phyloP scores from a whole-genome alignment of 1,140 invertebrate genomes.

The Neoseiulus cucumeris region DNA sequence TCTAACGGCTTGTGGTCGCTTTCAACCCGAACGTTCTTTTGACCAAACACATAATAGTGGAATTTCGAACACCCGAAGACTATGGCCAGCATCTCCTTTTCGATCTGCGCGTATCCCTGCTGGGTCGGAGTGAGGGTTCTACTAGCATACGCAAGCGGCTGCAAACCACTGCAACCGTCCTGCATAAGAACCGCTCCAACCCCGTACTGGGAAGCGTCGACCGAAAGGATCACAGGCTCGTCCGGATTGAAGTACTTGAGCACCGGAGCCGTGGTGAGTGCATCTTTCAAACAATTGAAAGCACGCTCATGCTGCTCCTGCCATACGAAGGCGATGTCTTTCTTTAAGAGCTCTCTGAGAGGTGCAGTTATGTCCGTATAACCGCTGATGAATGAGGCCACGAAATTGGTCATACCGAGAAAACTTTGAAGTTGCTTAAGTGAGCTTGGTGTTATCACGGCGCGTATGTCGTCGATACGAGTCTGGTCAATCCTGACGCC shows the following conservation, averaged over 20 bases:
- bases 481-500: slow-evolving; percentile 20
- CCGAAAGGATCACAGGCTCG: slow-evolving; percentile 17
- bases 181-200: slow-evolving; percentile 29
- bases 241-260: slow-evolving; percentile 23
- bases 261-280: slow-evolving; percentile 13
- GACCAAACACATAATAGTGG: slow-evolving; percentile 27
- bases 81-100: slow-evolving; percentile 28
- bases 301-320: not conserved
- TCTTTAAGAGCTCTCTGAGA: slow-evolving; percentile 19
- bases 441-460: no score
- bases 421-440: slow-evolving; percentile 22
- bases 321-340: slow-evolving; percentile 17
- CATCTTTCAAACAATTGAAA: not conserved
- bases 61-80: slow-evolving; percentile 25
- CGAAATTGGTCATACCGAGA: slow-evolving; percentile 26
- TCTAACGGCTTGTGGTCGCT: slow-evolving; percentile 26
- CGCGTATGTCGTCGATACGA: no score
- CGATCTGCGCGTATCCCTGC: slow-evolving; percentile 26
- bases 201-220: slow-evolving; percentile 26
- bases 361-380: slow-evolving; percentile 22
- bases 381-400: slow-evolving; percentile 24
- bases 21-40: slow-evolving; percentile 18
- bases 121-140: slow-evolving; percentile 23
- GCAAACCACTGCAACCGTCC: slow-evolving; percentile 15
- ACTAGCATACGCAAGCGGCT: slow-evolving; percentile 27